These are phyloP conservation scores for Myotis davidii DNA, from an alignment of 2,113 vertebrate species.

Conservation along the genomic window DNA sequence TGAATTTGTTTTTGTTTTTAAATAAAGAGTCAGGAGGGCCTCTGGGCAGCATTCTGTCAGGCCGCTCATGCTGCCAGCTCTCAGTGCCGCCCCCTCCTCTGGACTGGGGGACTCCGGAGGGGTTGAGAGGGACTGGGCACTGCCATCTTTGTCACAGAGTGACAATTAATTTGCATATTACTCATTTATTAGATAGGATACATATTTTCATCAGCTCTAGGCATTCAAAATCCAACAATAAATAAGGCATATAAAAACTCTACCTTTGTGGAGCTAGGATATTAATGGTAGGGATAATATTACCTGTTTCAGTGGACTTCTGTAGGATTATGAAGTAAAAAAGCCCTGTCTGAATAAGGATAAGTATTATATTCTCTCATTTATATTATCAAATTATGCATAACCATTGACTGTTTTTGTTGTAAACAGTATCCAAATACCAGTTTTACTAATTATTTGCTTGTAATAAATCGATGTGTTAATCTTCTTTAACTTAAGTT, in stretches of 20 bases:
- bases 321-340: background rate
- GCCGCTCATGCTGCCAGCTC: too few species aligned
- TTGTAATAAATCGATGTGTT: background rate
- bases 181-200: background rate
- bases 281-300: background rate
- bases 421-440: background rate
- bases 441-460: background rate
- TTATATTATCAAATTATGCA: background rate
- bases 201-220: background rate
- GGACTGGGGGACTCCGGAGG: too few species aligned
- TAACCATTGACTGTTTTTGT: background rate
- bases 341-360: background rate
- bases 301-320: background rate
- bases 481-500: background rate
- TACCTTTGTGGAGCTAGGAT: background rate
- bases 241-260: background rate
- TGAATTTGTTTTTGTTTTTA: too few species aligned
- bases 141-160: too few species aligned
- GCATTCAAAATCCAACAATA: constrained; percentile 10
- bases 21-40: too few species aligned
- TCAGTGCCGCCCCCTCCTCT: too few species aligned
- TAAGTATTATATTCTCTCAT: background rate
- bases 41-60: too few species aligned
- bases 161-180: too few species aligned
- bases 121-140: too few species aligned